These are phyloP conservation scores for Eueides isabella DNA, from an alignment of 1,140 invertebrate genomes.

Conservation along the genomic window DNA sequence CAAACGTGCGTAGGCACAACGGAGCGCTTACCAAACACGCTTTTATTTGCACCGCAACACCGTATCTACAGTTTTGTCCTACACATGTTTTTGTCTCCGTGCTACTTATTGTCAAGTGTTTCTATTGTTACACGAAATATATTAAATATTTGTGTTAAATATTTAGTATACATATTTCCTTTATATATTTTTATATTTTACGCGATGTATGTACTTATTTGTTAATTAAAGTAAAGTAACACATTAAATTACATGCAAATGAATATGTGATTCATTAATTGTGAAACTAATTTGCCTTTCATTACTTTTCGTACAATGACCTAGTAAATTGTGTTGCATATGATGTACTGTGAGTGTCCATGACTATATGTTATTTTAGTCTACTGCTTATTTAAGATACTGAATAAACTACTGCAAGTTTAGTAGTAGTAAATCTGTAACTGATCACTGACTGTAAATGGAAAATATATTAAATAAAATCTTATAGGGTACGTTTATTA, in stretches of 20 bases:
- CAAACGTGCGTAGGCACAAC: constrained; percentile 34
- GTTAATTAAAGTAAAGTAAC: background rate
- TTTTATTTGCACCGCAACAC: constrained; percentile 6
- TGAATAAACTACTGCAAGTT: background rate
- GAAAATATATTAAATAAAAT: no score
- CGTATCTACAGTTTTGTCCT: background rate
- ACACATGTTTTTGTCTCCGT: background rate
- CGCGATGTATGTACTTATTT: background rate
- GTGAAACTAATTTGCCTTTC: background rate
- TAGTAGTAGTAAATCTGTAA: no score
- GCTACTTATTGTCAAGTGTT: constrained; percentile 17
- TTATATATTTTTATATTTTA: background rate
- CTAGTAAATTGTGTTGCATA: background rate
- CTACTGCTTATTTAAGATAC: background rate
- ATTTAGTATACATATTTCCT: background rate
- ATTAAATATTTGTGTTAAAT: background rate
- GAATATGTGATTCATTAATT: background rate
- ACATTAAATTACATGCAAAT: background rate
- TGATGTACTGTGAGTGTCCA: background rate
- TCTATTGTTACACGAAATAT: constrained; percentile 3
- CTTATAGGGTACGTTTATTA: no score
- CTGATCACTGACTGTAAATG: no score
- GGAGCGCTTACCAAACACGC: background rate
- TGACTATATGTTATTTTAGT: background rate
- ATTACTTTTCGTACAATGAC: background rate